These are phyloP conservation scores for Venturia canescens DNA, from an alignment of 1,140 invertebrate species.

Conservation along the genomic window DNA sequence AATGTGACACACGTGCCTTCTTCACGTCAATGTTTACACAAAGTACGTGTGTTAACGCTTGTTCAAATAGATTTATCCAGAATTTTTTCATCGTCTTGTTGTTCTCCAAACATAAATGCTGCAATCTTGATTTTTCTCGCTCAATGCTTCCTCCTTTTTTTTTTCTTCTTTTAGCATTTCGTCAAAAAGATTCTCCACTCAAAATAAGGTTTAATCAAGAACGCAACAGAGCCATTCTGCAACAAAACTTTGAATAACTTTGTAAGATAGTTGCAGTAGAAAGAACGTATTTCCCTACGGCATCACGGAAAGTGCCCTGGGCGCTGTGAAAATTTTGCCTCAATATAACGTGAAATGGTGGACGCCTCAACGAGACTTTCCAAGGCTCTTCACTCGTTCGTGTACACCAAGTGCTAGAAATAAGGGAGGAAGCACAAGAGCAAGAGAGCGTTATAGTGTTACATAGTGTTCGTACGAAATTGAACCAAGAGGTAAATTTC, in stretches of 20 bases:
- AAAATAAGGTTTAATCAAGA: background rate
- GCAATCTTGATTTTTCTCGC: background rate
- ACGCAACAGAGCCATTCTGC: slow-evolving; percentile 11
- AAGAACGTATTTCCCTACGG: slow-evolving; percentile 7
- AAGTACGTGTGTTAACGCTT: slow-evolving; percentile 7
- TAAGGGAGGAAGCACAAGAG: background rate
- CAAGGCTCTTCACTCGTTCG: slow-evolving; percentile 7
- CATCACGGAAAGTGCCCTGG: background rate
- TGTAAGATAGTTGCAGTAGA: background rate
- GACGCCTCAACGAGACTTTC: slow-evolving; percentile 32
- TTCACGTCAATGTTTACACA: background rate
- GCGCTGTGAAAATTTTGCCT: slow-evolving; percentile 29
- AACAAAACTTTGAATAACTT: slow-evolving; percentile 16
- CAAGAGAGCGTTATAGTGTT: background rate
- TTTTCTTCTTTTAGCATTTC: background rate
- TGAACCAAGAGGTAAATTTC: background rate
- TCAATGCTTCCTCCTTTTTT: too few species aligned
- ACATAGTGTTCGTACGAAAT: background rate
- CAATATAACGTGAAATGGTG: slow-evolving; percentile 30
- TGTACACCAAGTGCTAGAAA: background rate
- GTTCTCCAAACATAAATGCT: background rate
- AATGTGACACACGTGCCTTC: slow-evolving; percentile 29
- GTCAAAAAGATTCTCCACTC: background rate
- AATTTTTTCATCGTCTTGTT: slow-evolving; percentile 2
- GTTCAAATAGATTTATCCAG: slow-evolving; percentile 16